Evolutionary conservation across 2,113 vertebrate species (phyloP), one percentile per base, ranked within the genome.

Genomic region (Notothenia coriiceps): DNA sequence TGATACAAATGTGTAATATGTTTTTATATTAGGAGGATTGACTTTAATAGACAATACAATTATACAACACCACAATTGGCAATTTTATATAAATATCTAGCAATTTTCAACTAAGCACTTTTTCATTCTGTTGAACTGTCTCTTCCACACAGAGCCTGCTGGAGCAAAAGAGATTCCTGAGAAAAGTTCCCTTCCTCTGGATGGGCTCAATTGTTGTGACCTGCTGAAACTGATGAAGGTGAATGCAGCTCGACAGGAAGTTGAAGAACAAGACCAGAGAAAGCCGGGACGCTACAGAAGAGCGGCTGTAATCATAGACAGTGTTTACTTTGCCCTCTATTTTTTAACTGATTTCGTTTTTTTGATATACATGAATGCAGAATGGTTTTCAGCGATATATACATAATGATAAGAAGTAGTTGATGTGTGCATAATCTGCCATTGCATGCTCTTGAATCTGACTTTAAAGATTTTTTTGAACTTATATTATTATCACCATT

Each of bases 211-310:
- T 0, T 61, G 74, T 8, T 4, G 0, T 1, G 6, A 72, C 8
- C 52, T 91, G 44, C 85, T 93, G 47, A 77, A 18, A 29, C 57
- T 11, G 0, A 80, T 92, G 29, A 82, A 93, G 70, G 55, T 93
- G 75, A 86, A 35, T 25, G 49, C 55, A 1, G 50, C 64, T 0
- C 82, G 54, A 40, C 51, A 47, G 55, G 64, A 85, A 62, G 59
- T n/a, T 0, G 57, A 9, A 17, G 22, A 54, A 50, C 40, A 7
- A 13, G 25, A 12, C 0, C 1, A 17, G 1, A 44, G 2, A 1
- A 44, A 50, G 61, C 9, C 15, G 0, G 68, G 70, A 2, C 0
- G 13, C 49, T 91, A 44, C 69, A 13, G 2, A 10, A 55, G 15
- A 47, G 0, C 82, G 51, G 89, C 84, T 0, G 2, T 11, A 2